These are phyloP conservation scores for Callorhinus ursinus DNA, from an alignment of 2,113 vertebrate species.

Conservation along the genomic window DNA sequence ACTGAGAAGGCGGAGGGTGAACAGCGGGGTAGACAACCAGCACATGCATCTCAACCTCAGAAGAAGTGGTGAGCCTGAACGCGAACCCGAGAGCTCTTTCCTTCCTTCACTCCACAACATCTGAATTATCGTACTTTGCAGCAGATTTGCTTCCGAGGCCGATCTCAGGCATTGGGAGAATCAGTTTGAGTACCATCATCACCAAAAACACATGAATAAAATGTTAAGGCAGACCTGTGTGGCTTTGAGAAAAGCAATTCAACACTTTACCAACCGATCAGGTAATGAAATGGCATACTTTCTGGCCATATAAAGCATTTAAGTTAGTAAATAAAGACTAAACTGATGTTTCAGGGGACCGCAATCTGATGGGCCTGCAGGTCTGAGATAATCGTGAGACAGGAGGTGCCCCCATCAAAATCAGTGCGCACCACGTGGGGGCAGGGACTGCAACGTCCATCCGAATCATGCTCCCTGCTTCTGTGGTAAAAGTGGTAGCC, in stretches of 20 bases:
- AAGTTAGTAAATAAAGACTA: neutral
- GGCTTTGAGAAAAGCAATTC: neutral
- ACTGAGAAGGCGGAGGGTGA: neutral
- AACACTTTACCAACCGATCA: neutral
- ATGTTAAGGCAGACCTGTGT: neutral
- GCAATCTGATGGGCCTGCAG: fast-evolving
- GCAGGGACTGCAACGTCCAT: neutral
- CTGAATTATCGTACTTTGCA: neutral
- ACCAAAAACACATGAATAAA: neutral
- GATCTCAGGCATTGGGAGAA: fast-evolving
- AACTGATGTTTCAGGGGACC: neutral
- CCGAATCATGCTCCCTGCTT: neutral
- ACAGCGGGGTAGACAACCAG: neutral
- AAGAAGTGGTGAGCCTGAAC: neutral
- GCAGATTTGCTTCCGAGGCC: neutral
- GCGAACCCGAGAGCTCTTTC: neutral
- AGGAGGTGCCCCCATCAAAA: neutral
- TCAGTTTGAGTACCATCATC: neutral
- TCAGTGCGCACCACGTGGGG: fast-evolving
- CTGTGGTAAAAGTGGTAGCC: neutral
- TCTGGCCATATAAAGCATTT: neutral
- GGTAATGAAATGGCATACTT: neutral
- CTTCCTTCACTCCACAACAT: neutral
- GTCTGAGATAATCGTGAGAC: neutral
- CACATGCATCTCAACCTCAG: neutral